Evolutionary conservation across 2,797 vertebrate species (phyloP), one percentile per base, ranked within the genome.

Genomic region (Enteromius mattozi): DNA sequence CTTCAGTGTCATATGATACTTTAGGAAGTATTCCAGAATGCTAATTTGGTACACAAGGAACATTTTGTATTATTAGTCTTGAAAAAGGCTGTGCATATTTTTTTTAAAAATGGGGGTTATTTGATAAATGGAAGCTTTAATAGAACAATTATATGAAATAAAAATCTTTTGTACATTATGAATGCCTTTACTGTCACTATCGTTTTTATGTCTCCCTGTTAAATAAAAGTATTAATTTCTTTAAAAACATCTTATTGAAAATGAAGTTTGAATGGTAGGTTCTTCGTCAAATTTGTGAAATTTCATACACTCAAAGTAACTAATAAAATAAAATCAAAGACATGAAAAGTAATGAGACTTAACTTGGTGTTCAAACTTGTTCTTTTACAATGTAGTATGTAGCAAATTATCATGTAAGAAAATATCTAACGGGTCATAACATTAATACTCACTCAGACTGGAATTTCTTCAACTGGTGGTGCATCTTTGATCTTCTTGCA

Each of bases 381-480:
- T 54, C 7, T n/a, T 10, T 56, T 59, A n/a, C 21, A 10, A 3
- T 56, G 21, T 19, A n/a, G 51, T 21, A 56, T 21, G 9, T 8
- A 54, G 51, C 51, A 56, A 56, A 56, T 54, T 8, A 56, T n/a
- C 21, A 10, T 21, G 51, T 54, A 21, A 56, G 51, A 45, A 51
- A 49, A 49, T 49, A 51, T 70, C 10, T 69, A 8, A 16, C 40
- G 45, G 40, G 24, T 47, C 30, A 8, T 70, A 10, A 63, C 1
- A 59, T 45, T 10, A 19, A 47, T 54, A 78, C 88, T 90, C 72
- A 89, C 87, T 89, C 80, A 90, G 65, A 87, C 83, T 6, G 86
- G 84, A 13, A 88, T 49, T 16, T 85, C 85, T 51, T 87, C 84
- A 2, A 35, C 19, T 33, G 78, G 16, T 0, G 85, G 83, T 10